These are phyloP conservation scores for Lucilia cuprina DNA, from an alignment of 1,140 invertebrate genomes.

Conservation along the genomic window DNA sequence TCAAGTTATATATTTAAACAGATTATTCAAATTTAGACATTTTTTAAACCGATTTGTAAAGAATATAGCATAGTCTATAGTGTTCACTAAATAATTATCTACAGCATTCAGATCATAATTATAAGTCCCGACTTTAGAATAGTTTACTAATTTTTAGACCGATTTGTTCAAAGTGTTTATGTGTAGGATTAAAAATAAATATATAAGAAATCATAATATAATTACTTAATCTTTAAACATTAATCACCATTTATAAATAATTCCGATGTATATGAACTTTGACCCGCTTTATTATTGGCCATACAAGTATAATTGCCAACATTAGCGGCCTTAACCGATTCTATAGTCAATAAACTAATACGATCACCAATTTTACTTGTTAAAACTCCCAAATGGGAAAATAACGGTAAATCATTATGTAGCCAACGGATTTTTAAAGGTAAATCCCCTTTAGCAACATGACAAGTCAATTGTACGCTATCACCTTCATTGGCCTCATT, in stretches of 20 bases:
- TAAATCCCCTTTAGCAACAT: slow-evolving; percentile 74
- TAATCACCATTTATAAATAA: slow-evolving; percentile 68
- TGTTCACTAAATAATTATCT: too few relatives aligned
- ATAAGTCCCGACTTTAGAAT: too few relatives aligned
- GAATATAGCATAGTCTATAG: too few relatives aligned
- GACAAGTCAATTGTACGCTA: slow-evolving; percentile 73
- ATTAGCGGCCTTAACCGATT: slow-evolving; percentile 68
- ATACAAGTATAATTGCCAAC: slow-evolving; percentile 73
- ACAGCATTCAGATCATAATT: too few relatives aligned
- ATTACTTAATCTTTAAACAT: background rate
- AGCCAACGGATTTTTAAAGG: slow-evolving; percentile 72
- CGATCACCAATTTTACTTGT: slow-evolving; percentile 52
- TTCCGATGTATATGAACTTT: slow-evolving; percentile 64
- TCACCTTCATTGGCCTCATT: slow-evolving; percentile 72
- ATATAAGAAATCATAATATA: slow-evolving; percentile 30
- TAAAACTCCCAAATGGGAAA: slow-evolving; percentile 60
- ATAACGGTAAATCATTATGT: slow-evolving; percentile 64
- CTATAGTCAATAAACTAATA: slow-evolving; percentile 45
- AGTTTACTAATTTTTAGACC: too few relatives aligned
- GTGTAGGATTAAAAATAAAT: slow-evolving; percentile 28
- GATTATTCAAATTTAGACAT: too few relatives aligned
- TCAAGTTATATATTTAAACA: too few relatives aligned
- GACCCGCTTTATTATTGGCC: slow-evolving; percentile 70
- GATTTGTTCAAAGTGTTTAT: background rate
- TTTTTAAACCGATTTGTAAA: too few relatives aligned